A percentile compares a stretch with the other conserved stretches of the same genome.
phyloP scores from a whole-genome alignment of 30 jellyfish, hydroid and myxozoan genomes.

The Catostylus mosaicus region DNA sequence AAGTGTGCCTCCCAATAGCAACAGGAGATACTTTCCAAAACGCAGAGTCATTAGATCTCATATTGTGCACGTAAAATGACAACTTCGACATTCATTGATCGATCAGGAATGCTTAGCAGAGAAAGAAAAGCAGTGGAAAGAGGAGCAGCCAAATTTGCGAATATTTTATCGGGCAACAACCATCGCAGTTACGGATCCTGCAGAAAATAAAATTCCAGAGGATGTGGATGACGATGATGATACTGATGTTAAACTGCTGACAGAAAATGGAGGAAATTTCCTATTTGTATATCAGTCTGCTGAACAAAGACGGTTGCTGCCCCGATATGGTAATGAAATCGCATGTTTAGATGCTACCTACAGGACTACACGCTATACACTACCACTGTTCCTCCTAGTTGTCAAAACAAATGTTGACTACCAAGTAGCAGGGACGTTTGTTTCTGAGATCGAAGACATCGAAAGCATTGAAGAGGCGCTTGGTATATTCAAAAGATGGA shows the following conservation, averaged over 20 bases:
- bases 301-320: conserved; percentile 62
- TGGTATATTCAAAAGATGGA: conserved; percentile 56
- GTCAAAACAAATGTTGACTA: conserved; percentile 88
- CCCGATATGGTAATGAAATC: conserved; percentile 72
- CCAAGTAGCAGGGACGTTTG: conserved; percentile 78
- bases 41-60: conserved; percentile 14
- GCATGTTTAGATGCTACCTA: conserved; percentile 76
- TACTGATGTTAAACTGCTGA: background rate
- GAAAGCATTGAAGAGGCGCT: conserved; percentile 71
- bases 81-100: conserved; percentile 7
- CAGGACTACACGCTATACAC: conserved; percentile 58
- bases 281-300: conserved; percentile 74
- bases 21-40: conserved; percentile 17
- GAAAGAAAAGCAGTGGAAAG: conserved; percentile 8
- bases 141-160: background rate
- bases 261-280: conserved; percentile 5
- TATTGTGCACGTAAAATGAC: background rate
- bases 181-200: background rate
- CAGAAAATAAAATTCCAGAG: background rate
- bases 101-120: conserved; percentile 35
- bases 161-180: conserved; percentile 14
- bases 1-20: conserved; percentile 21
- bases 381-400: conserved; percentile 79
- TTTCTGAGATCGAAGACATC: conserved; percentile 50
- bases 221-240: conserved; percentile 1